A percentile compares a stretch with the other conserved stretches of the same genome.
These are phyloP conservation scores for Unio delphinus DNA, from an alignment of 2,888 invertebrate genomes.

Conservation along the genomic window DNA sequence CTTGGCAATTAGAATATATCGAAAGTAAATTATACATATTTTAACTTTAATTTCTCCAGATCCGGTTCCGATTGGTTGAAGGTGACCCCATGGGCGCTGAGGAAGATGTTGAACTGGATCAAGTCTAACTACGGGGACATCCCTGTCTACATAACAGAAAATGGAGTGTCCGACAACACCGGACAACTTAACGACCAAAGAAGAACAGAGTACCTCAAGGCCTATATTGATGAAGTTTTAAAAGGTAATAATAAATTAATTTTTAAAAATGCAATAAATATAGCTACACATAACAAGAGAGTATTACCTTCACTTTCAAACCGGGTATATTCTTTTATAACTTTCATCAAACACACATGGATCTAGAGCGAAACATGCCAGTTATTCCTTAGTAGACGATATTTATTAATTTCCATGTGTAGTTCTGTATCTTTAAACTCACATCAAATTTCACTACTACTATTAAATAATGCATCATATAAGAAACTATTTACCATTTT, in stretches of 20 bases:
- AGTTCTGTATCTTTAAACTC: background rate
- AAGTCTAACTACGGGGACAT: slow-evolving; percentile 43
- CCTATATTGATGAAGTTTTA: slow-evolving; percentile 20
- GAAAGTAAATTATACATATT: too few relatives aligned
- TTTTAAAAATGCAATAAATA: too few relatives aligned
- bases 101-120: slow-evolving; percentile 51
- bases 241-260: too few relatives aligned
- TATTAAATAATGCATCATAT: background rate
- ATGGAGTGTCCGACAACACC: slow-evolving; percentile 46
- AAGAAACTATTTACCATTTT: too few relatives aligned
- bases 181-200: slow-evolving; percentile 45
- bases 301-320: too few relatives aligned
- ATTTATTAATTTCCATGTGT: background rate
- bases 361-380: too few relatives aligned
- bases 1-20: too few relatives aligned
- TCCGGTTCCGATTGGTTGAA: slow-evolving; percentile 44
- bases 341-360: too few relatives aligned
- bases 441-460: background rate
- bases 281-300: too few relatives aligned
- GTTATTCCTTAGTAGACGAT: background rate
- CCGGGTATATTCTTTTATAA: too few relatives aligned
- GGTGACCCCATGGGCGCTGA: slow-evolving; percentile 50
- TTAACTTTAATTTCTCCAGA: slow-evolving; percentile 14
- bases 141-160: slow-evolving; percentile 55
- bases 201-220: slow-evolving; percentile 40